A percentile compares a stretch with the other conserved stretches of the same genome.
phyloP scores from a whole-genome alignment of 2,888 invertebrate genomes.

The Vesta saturnalis region DNA sequence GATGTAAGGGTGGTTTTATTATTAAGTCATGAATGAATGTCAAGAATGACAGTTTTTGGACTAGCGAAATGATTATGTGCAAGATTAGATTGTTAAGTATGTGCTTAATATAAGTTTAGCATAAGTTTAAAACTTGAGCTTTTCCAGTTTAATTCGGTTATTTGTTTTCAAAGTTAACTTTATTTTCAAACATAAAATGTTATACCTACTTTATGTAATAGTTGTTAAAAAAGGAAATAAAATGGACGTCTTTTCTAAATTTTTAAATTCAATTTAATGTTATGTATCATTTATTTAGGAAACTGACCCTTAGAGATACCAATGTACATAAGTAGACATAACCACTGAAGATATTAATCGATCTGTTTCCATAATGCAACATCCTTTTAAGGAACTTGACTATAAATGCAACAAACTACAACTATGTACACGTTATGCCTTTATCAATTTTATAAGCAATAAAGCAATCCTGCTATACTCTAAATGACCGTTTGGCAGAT shows the following conservation, averaged over 20 bases:
- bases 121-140: background rate
- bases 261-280: background rate
- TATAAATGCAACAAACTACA: no score
- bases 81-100: background rate
- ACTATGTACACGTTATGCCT: no score
- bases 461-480: no score
- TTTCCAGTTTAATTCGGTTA: no score
- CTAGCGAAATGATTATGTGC: background rate
- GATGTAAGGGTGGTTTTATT: background rate
- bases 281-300: background rate
- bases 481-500: no score
- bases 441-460: no score
- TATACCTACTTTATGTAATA: background rate
- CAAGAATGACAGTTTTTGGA: background rate
- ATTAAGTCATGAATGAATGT: background rate
- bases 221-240: background rate
- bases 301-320: no score
- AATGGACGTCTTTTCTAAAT: background rate
- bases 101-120: background rate
- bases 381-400: no score
- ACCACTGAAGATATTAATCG: no score
- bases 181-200: background rate
- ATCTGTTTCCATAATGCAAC: no score
- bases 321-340: no score
- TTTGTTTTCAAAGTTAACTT: background rate